These are phyloP conservation scores for Benthosema pterotum DNA, from an alignment of 2,797 vertebrate genomes.

Conservation along the genomic window DNA sequence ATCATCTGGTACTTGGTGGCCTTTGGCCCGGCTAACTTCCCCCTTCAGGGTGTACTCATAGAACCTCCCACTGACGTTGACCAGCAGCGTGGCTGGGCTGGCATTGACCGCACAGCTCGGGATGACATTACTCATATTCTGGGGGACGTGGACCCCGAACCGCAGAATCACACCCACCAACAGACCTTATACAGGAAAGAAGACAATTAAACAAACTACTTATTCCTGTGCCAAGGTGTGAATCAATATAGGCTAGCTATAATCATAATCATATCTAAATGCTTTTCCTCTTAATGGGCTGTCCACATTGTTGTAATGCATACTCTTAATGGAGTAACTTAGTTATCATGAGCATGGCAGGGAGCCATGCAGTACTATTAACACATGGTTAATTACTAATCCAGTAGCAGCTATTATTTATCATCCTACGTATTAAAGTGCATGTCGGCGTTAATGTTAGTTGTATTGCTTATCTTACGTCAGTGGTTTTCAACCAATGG, in stretches of 20 bases:
- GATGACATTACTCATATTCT: constrained; percentile 86
- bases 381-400: no score
- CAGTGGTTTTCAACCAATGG: no score
- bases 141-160: constrained; percentile 91
- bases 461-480: not conserved
- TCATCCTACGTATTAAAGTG: no score
- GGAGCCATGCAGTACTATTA: no score
- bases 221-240: not conserved
- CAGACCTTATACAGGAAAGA: constrained; percentile 80
- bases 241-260: no score
- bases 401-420: no score
- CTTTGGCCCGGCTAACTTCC: constrained; percentile 88
- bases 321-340: no score
- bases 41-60: constrained; percentile 96
- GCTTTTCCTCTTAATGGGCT: no score
- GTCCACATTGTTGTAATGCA: not conserved
- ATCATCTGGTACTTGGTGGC: constrained; percentile 90
- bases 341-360: no score
- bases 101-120: constrained; percentile 89
- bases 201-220: constrained; percentile 26
- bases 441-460: not conserved
- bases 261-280: no score
- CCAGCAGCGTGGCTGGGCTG: constrained; percentile 90
- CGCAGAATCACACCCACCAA: constrained; percentile 93
- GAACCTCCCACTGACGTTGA: constrained; percentile 94